Evolutionary conservation across 2,797 vertebrate species (phyloP), one percentile per base, ranked within the genome.

Genomic region (Cirrhinus molitorella): DNA sequence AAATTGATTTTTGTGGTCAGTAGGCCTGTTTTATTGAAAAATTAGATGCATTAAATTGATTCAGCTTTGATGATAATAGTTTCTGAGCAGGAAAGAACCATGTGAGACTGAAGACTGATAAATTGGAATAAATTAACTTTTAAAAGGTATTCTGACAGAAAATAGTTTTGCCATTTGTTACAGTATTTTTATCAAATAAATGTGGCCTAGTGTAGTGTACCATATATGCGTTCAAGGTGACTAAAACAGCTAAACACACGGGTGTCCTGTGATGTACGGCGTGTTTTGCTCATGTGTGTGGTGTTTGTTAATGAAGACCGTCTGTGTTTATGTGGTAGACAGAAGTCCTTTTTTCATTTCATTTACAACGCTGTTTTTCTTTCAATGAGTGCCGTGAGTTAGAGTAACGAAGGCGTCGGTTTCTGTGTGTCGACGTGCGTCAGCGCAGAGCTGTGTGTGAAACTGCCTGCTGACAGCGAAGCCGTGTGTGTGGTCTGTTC

Each of bases 401-500:
- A 23, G 5, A 31, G 34, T 61, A 72, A 63, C 43, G 49, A 16
- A 25, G n/a, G 86, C 31, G 28, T 66, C 49, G 47, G 1, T 28
- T 43, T 66, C 23, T 53, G 73, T 79, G 40, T 37, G 43, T 51
- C 12, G 57, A 28, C 59, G 16, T 59, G 40, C 67, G 45, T 66
- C 34, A 70, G 28, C 37, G 17, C 53, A 66, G 57, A 45, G 53
- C 66, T 31, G 83, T 74, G 70, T 74, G n/a, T 79, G 63, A 80
- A 84, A 90, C 83, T 96, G 92, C 87, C 67, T 96, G 96, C 95
- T 98, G 96, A 98, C 96, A 93, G 92, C 95, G 96, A 96, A 97
- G 96, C 96, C 96, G 93, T 98, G 94, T 99, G 96, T 99, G 97
- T 99, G 97, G 96, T 99, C 97, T 99, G 96, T 99, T 97, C 96